A percentile compares a stretch with the other conserved stretches of the same genome.
Conservation (phyloP, 1,140 invertebrate species). For the Papilio helenus region DNA sequence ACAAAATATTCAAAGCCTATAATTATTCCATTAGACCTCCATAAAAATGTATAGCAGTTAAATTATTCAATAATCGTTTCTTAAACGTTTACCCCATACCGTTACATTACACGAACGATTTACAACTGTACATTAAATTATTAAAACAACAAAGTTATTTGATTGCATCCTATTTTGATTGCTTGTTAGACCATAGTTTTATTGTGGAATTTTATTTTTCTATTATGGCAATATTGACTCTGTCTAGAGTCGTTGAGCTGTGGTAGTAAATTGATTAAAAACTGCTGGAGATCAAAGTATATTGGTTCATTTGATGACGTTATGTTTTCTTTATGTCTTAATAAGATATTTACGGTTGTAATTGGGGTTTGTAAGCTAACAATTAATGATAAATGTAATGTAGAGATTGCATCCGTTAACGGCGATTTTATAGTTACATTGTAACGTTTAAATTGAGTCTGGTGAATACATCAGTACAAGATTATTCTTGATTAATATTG, state of each 20-base stretch:
- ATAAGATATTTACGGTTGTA: constrained; percentile 63
- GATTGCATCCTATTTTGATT: constrained; percentile 55
- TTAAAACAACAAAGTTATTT: constrained; percentile 61
- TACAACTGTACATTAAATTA: constrained; percentile 40
- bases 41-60: constrained; percentile 51
- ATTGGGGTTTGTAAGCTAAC: constrained; percentile 34
- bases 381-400: constrained; percentile 35
- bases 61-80: constrained; percentile 47
- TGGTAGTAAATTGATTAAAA: not conserved
- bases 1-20: constrained; percentile 44
- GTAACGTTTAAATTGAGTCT: not conserved
- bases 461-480: not conserved
- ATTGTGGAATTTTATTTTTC: constrained; percentile 57
- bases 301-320: constrained; percentile 44
- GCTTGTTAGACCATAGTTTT: constrained; percentile 58
- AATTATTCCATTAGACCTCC: constrained; percentile 56
- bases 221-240: constrained; percentile 41
- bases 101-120: constrained; percentile 46
- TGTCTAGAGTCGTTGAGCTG: constrained; percentile 19
- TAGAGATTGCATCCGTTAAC: not conserved
- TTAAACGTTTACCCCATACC: constrained; percentile 49
- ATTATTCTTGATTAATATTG: no score
- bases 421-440: not conserved
- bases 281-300: constrained; percentile 39
- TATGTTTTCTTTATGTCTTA: constrained; percentile 63